Evolutionary conservation across 2,113 vertebrate species (phyloP), one percentile per base, ranked within the genome.

Genomic region (Bubo scandiacus): DNA sequence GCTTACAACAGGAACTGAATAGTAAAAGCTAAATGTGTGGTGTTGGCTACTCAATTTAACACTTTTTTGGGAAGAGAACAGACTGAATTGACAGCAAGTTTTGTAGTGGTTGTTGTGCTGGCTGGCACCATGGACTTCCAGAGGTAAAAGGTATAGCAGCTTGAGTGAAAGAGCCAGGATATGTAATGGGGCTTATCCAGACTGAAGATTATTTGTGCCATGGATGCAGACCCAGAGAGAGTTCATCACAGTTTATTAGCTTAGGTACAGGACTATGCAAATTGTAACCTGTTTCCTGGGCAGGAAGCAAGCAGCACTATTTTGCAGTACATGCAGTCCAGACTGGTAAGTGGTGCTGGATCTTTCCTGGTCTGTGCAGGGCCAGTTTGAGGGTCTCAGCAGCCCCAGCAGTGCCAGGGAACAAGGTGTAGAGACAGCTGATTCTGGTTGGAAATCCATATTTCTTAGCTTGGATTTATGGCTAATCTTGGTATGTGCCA

Each of bases 261-360:
- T 94, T 79, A 86, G 71, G 74, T 93, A 75, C 26, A 29, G 62
- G 49, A 65, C 79, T 80, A 29, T 51, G 72, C 51, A 91, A 96
- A 95, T 81, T 71, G 26, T 80, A 92, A 62, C 94, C 93, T 95
- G 77, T 91, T 97, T 94, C 13, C 72, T 96, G 83, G 80, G 55
- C 88, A 71, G 77, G 55, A 70, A 59, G 51, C 63, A 81, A 71
- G 63, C 40, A 92, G 10, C 21, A 15, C 52, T 68, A 3, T 58
- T 88, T 80, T 75, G 34, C 23, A 27, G 26, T 63, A 80, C 55
- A 12, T 38, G 23, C 10, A 22, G 15, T 83, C 55, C 80, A 86
- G 80, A 25, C n/a, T 59, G 38, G 29, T 62, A 86, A 62, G n/a
- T 63, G 38, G 40, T 88, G 51, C 45, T 95, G 91, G 75, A 78